Evolutionary conservation across 2,113 vertebrate species (phyloP).

Genomic region (Mustelus asterias): DNA sequence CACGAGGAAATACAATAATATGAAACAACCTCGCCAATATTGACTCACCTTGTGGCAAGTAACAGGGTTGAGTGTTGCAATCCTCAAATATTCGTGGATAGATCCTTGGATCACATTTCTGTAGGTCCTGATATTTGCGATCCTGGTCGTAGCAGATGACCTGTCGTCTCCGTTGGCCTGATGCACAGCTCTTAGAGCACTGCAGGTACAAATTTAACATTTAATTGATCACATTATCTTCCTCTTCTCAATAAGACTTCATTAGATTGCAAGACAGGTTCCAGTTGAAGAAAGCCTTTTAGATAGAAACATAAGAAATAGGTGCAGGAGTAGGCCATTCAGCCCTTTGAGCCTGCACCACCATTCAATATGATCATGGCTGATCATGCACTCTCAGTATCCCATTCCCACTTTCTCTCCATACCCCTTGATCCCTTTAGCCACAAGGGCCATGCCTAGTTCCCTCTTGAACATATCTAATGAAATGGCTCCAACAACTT

Average conservation of each 20-base stretch:
- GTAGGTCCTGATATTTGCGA: slow-evolving; percentile 60
- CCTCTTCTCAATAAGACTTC: background rate
- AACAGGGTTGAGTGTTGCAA: slow-evolving; percentile 82
- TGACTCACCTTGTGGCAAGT: slow-evolving; percentile 70
- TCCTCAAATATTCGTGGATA: slow-evolving; percentile 66
- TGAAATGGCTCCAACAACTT: too few relatives aligned
- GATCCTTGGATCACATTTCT: slow-evolving; percentile 54
- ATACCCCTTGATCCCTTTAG: too few relatives aligned
- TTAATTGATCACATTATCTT: too few relatives aligned
- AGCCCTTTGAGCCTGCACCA: too few relatives aligned
- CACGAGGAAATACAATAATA: background rate
- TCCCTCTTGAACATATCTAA: too few relatives aligned
- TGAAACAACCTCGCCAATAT: background rate
- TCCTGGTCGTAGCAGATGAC: slow-evolving; percentile 73
- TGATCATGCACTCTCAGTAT: too few relatives aligned
- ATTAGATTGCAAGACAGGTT: background rate
- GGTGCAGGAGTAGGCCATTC: too few relatives aligned
- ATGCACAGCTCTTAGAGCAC: slow-evolving; percentile 83
- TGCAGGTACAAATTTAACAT: slow-evolving; percentile 44
- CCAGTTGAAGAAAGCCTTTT: background rate
- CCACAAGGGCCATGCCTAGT: too few relatives aligned
- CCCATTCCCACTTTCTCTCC: too few relatives aligned
- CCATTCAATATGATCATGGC: too few relatives aligned
- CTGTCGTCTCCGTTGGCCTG: slow-evolving; percentile 74
- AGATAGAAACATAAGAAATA: too few relatives aligned